phyloP scores from a whole-genome alignment of 2,888 invertebrate species.

The Sphaeridia pumilis region DNA sequence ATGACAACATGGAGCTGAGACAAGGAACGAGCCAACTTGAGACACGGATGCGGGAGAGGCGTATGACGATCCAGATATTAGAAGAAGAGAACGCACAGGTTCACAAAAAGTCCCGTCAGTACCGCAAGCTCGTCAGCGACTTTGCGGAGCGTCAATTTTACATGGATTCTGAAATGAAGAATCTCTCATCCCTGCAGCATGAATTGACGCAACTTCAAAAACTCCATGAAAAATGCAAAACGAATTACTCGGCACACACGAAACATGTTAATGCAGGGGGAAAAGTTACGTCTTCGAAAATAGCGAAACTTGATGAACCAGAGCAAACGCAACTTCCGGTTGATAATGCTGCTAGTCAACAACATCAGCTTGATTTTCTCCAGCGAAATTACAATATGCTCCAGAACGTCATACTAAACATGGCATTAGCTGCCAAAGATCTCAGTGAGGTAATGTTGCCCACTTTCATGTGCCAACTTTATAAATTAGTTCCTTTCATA shows the following conservation, averaged over 20 bases:
- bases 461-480: too few relatives aligned
- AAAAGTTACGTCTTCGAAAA: not conserved
- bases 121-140: conserved; percentile 21
- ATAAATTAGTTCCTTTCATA: too few relatives aligned
- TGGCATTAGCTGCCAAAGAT: conserved; percentile 30
- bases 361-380: not conserved
- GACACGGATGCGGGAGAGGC: conserved; percentile 15
- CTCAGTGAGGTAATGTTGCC: conserved; percentile 28
- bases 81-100: conserved; percentile 27
- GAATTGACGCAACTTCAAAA: conserved; percentile 18
- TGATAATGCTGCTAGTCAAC: not conserved
- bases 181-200: conserved; percentile 13
- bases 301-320: not conserved
- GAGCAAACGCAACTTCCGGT: too few relatives aligned
- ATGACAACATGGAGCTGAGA: conserved; percentile 23
- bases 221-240: conserved; percentile 23
- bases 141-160: conserved; percentile 22
- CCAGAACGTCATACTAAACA: conserved; percentile 23
- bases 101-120: conserved; percentile 27
- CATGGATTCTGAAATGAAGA: conserved; percentile 22
- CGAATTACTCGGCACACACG: conserved; percentile 10
- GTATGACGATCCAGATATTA: conserved; percentile 28
- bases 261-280: conserved; percentile 15
- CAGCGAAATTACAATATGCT: conserved; percentile 12
- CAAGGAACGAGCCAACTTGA: conserved; percentile 18